Base-by-base conservation (phyloP, 2,797 vertebrate genomes). In the Anguilla obscura region DNA sequence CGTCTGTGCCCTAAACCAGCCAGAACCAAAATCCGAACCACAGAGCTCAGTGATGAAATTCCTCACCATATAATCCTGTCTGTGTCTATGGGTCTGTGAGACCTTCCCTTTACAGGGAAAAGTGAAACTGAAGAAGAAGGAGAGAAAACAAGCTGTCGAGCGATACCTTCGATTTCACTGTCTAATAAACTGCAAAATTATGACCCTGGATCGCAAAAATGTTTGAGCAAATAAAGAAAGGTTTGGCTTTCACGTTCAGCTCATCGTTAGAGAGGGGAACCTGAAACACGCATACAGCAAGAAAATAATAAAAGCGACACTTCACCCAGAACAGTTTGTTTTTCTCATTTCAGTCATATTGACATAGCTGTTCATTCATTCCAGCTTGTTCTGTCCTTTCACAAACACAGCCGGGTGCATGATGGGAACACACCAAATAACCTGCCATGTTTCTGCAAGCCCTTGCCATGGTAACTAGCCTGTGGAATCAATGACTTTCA, bases 331-430 rank as follows among this genome's bases (percentile, higher is more conserved):
- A 92, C 90, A 95, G 93, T 95, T 96, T 96, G 93, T 94, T 95
- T 95, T 95, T 93, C 92, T 90, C 93, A 92, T 94, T 95, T 94
- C 92, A 90, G 63, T 86, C 63, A 82, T 95, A 93, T 96, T 96
- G 94, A 95, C 94, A 94, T 95, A 95, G 94, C 95, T 95, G 95
- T 89, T 95, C 89, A 92, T 94, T 93, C 93, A 89, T 94, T 95
- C 93, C 92, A 91, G 93, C 92, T 94, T 89, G 92, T 94, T 94
- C 93, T 94, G 94, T 94, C 93, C 92, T 95, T 95, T 93, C 90
- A 93, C 93, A 90, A 86, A 89, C 54, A 89, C 90, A 91, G 90
- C 93, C 95, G 96, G 94, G 93, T 94, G 94, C 92, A 94, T 91
- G 90, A 87, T 92, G 93, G 93, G 93, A 93, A 91, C 18, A 88